phyloP scores from a whole-genome alignment of 2,888 invertebrate genomes.

The Theristus sp. region DNA sequence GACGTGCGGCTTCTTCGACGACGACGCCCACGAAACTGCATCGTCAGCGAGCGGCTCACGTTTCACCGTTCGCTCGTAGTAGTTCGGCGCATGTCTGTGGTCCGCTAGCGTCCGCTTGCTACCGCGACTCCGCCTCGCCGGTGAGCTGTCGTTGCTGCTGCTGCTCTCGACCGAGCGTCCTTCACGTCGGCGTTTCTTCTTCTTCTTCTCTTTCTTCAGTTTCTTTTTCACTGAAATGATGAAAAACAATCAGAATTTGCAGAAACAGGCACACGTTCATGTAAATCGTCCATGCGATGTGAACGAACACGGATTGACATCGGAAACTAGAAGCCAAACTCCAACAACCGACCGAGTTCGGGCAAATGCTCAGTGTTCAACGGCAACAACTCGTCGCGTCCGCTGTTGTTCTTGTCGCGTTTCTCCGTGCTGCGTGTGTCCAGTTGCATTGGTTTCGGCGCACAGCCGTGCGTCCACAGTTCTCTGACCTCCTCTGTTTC shows the following conservation, averaged over 20 bases:
- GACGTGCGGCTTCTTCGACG: too few relatives aligned
- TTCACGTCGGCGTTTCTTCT: too few relatives aligned
- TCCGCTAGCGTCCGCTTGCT: slow-evolving; percentile 1
- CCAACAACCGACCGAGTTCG: background rate
- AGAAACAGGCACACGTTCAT: too few relatives aligned
- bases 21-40: background rate
- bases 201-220: slow-evolving; percentile 12
- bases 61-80: background rate
- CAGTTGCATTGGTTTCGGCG: slow-evolving; percentile 39
- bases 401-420: slow-evolving; percentile 12
- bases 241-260: too few relatives aligned
- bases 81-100: background rate
- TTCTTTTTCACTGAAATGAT: slow-evolving; percentile 12
- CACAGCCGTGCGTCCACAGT: slow-evolving; percentile 65
- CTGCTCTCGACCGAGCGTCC: too few relatives aligned
- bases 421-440: slow-evolving; percentile 14
- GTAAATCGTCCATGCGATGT: too few relatives aligned
- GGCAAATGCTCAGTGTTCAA: background rate
- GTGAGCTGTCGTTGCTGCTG: too few relatives aligned
- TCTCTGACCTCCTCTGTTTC: slow-evolving; percentile 59
- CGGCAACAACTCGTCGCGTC: background rate
- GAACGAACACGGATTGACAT: background rate
- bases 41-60: background rate
- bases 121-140: slow-evolving; percentile 8
- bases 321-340: background rate